phyloP scores from a whole-genome alignment of 2,113 vertebrate genomes.

The Centropus unirufus region DNA sequence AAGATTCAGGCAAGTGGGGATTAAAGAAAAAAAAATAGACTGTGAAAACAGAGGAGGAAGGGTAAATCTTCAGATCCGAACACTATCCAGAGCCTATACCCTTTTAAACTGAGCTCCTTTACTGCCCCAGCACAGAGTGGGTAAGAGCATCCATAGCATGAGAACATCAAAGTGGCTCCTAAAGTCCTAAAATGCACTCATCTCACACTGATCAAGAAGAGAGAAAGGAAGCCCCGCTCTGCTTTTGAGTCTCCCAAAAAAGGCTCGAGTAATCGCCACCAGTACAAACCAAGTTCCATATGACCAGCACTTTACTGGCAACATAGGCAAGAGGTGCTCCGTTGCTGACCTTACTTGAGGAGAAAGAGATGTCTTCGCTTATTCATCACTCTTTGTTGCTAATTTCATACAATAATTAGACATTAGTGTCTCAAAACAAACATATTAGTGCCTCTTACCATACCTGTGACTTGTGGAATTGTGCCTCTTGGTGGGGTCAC shows the following conservation, averaged over 20 bases:
- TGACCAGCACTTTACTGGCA: background rate
- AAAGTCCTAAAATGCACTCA: background rate
- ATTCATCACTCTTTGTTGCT: background rate
- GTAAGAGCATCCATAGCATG: background rate
- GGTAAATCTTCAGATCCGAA: background rate
- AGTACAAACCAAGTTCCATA: background rate
- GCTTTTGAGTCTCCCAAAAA: background rate
- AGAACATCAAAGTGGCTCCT: background rate
- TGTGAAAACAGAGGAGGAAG: background rate
- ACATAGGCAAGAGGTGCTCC: background rate
- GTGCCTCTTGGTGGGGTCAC: background rate
- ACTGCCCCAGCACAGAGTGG: background rate
- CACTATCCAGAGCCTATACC: background rate
- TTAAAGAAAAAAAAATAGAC: background rate
- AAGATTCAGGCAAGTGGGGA: background rate
- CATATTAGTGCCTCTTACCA: background rate
- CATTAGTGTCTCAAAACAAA: background rate
- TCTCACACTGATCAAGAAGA: background rate
- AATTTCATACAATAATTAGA: background rate
- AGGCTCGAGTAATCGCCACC: background rate
- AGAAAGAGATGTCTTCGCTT: background rate
- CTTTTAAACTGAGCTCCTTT: background rate
- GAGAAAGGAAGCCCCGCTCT: background rate
- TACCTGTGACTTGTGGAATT: background rate
- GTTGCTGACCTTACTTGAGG: background rate